Conservation (phyloP, 1,140 invertebrate species). For the Nautilus pompilius region DNA sequence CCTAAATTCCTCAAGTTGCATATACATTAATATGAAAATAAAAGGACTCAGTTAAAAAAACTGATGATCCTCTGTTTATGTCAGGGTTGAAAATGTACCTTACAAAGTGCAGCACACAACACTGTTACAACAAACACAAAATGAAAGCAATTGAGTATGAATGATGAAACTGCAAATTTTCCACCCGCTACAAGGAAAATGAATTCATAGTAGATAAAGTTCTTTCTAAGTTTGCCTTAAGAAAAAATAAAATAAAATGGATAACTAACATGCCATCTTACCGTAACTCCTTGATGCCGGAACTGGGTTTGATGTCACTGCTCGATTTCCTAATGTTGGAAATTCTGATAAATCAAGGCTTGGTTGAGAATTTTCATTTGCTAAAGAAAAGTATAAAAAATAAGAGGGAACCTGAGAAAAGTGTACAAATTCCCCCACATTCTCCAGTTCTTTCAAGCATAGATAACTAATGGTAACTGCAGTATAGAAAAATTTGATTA, state of each 20-base stretch:
- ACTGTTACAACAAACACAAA: not conserved
- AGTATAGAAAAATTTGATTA: no score
- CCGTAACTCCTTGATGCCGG: constrained; percentile 43
- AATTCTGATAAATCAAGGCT: constrained; percentile 38
- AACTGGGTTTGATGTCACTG: constrained; percentile 33
- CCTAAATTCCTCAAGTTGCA: not conserved
- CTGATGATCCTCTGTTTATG: not conserved
- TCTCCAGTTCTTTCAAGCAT: no score
- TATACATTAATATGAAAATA: not conserved
- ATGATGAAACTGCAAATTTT: no score
- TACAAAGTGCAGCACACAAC: not conserved
- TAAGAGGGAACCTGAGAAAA: no score
- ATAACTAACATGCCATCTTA: constrained; percentile 16
- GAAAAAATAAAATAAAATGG: no score
- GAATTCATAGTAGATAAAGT: no score
- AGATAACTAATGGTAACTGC: no score
- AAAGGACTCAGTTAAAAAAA: not conserved
- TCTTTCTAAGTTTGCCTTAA: no score
- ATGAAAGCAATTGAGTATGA: no score
- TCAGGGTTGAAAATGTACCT: not conserved
- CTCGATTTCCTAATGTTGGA: constrained; percentile 42
- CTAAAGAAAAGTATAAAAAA: not conserved
- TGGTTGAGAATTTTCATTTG: constrained; percentile 6
- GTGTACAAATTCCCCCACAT: no score
- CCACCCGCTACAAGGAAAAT: no score